Conservation (phyloP, 2,888 invertebrate species). For the Rosalia funebris region DNA sequence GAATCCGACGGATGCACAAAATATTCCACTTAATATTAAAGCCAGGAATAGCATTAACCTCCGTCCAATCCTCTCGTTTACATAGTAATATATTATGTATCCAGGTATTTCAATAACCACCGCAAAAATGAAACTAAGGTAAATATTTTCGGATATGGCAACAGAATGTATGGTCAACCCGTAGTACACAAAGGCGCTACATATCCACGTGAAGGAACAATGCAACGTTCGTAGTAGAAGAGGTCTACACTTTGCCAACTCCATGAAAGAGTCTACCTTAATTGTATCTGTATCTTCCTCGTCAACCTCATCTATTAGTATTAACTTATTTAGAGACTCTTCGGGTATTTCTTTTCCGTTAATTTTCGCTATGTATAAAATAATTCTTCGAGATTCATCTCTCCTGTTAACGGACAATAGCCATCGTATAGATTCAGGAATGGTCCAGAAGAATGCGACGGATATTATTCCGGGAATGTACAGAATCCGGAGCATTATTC, state of each 20-base stretch:
- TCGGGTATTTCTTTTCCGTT: conserved; percentile 69
- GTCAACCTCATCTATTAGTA: conserved; percentile 12
- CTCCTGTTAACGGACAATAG: conserved; percentile 70
- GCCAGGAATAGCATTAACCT: conserved; percentile 71
- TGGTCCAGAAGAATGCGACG: conserved; percentile 71
- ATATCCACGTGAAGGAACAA: conserved; percentile 80
- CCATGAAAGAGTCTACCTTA: conserved; percentile 47
- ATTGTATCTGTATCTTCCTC: conserved; percentile 13
- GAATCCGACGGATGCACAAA: conserved; percentile 64
- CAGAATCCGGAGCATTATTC: conserved; percentile 68
- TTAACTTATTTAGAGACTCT: conserved; percentile 56
- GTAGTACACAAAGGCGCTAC: conserved; percentile 80
- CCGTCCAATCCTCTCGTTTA: conserved; percentile 72
- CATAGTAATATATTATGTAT: conserved; percentile 71
- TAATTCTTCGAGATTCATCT: conserved; percentile 67
- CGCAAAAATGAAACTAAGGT: conserved; percentile 77
- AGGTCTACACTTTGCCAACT: conserved; percentile 67
- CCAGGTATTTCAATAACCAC: conserved; percentile 77
- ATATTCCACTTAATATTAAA: conserved; percentile 70
- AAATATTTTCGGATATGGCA: conserved; percentile 76
- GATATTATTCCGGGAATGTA: conserved; percentile 77
- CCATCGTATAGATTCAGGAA: conserved; percentile 80
- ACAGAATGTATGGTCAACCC: conserved; percentile 81
- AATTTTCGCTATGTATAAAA: conserved; percentile 70
- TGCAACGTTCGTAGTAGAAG: conserved; percentile 68